Evolutionary conservation across 2,888 invertebrate genomes (phyloP).

Genomic region (Cantharis flavilabris): DNA sequence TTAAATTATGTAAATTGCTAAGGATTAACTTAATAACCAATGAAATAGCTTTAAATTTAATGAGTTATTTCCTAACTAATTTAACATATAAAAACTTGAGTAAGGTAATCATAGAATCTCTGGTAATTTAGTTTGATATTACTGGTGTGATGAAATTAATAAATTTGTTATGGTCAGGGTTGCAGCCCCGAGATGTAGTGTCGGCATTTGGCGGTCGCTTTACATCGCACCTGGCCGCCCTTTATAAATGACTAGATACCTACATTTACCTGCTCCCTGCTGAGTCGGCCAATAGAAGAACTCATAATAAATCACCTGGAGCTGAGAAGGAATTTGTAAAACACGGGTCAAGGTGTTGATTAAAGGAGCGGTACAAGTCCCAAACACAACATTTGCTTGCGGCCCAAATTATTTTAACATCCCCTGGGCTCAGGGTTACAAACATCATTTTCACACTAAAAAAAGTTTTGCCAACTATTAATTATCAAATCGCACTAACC

Average conservation of each 20-base stretch:
- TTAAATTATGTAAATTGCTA: slow-evolving; percentile 2
- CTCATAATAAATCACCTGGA: slow-evolving; percentile 55
- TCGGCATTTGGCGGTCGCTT: slow-evolving; percentile 43
- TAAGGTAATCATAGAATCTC: slow-evolving; percentile 18
- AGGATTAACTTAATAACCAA: neutral
- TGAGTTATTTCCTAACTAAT: slow-evolving; percentile 12
- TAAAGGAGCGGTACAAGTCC: slow-evolving; percentile 51
- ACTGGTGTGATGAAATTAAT: slow-evolving; percentile 39
- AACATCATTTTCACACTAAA: slow-evolving; percentile 39
- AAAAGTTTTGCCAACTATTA: slow-evolving; percentile 25
- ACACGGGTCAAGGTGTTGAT: slow-evolving; percentile 54
- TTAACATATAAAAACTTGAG: slow-evolving; percentile 14
- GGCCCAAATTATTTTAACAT: slow-evolving; percentile 37
- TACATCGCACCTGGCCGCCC: slow-evolving; percentile 47
- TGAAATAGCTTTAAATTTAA: neutral
- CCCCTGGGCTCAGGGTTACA: slow-evolving; percentile 41
- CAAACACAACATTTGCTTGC: slow-evolving; percentile 40
- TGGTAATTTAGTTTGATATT: slow-evolving; percentile 23
- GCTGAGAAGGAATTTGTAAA: slow-evolving; percentile 54
- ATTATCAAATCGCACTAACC: neutral
- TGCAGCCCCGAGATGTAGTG: slow-evolving; percentile 42
- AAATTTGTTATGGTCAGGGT: slow-evolving; percentile 47
- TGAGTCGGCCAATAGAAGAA: slow-evolving; percentile 54
- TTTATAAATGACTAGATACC: slow-evolving; percentile 47
- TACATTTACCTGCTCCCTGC: slow-evolving; percentile 50